Evolutionary conservation across 92 coral and sea anemone species (phyloP), one percentile per base, ranked within the genome.

Genomic region (Heliopora coerulea): DNA sequence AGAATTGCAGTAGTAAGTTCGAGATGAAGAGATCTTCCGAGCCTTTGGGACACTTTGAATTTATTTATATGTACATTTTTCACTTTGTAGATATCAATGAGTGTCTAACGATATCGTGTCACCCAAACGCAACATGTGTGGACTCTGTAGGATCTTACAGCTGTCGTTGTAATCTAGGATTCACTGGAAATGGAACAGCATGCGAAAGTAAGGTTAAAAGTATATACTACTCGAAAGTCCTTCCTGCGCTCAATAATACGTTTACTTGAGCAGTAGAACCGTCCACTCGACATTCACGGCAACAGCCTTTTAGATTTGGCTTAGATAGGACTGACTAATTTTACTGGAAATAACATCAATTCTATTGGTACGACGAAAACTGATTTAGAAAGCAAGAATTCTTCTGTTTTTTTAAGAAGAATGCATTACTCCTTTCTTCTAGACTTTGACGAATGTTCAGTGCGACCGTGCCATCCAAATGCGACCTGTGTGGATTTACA

Each of bases 121-220:
- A 46, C 15, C 52, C 52, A 8, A 67, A 67, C 48, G 74, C 59
- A 14, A 67, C 7, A 0, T 67, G 74, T 67, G 33, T 56, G 29
- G 74, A 67, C 37, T 25, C 5, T 3, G 37, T 44, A 15, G 74
- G 74, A 20, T 67, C 59, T 49, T 67, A 26, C 54, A 12, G 4
- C 1, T 67, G 74, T 67, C 74, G 33, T 8, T 67, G 74, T 15
- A 67, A 44, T 8, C n/a, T n/a, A 46, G 52, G n/a, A 46, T 46
- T 46, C 15, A 8, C 10, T 25, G 74, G 74, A 67, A 67, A 67
- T 11, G 74, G 74, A 44, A 67, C 58, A 44, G 20, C 26, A 15
- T 67, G 74, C 48, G 40, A 20, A 46, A 67, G 74, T 67, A 67
- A 67, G 58, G 0, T 56, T 44, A n/a, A n/a, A n/a, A n/a, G n/a